phyloP scores from a whole-genome alignment of 2,888 invertebrate genomes.

The Nomada flava region DNA sequence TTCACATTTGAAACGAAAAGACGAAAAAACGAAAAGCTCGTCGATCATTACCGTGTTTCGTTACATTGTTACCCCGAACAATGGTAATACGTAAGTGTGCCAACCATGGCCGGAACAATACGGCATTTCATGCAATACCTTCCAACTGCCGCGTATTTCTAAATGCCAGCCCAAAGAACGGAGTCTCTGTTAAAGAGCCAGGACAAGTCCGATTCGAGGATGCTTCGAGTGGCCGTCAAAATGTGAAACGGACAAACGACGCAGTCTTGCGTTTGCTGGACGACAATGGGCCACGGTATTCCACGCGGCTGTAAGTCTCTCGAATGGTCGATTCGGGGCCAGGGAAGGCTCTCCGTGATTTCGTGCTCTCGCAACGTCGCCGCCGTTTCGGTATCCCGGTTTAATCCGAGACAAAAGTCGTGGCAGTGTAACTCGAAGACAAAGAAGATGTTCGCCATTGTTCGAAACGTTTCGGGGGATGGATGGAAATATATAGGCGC shows the following conservation, averaged over 20 bases:
- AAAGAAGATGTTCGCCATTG: slow-evolving; percentile 40
- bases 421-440: slow-evolving; percentile 31
- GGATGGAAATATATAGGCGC: background rate
- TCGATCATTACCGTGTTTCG: too few relatives aligned
- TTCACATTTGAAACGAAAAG: too few relatives aligned
- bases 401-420: slow-evolving; percentile 8
- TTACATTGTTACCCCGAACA: too few relatives aligned
- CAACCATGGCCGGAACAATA: background rate
- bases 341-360: background rate
- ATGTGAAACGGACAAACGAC: slow-evolving; percentile 4
- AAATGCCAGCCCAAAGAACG: too few relatives aligned
- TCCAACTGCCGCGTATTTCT: background rate
- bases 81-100: too few relatives aligned
- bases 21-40: too few relatives aligned
- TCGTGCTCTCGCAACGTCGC: slow-evolving; percentile 7
- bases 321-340: slow-evolving; percentile 38
- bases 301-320: slow-evolving; percentile 25
- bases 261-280: slow-evolving; percentile 23
- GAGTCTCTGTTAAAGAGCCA: background rate
- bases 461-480: slow-evolving; percentile 33
- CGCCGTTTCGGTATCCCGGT: slow-evolving; percentile 22
- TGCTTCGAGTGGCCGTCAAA: slow-evolving; percentile 35
- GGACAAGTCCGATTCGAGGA: slow-evolving; percentile 18
- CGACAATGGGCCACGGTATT: slow-evolving; percentile 29
- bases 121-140: slow-evolving; percentile 5